Base-by-base conservation (phyloP, 2,888 invertebrate species). In the Drosophila ochracea region DNA sequence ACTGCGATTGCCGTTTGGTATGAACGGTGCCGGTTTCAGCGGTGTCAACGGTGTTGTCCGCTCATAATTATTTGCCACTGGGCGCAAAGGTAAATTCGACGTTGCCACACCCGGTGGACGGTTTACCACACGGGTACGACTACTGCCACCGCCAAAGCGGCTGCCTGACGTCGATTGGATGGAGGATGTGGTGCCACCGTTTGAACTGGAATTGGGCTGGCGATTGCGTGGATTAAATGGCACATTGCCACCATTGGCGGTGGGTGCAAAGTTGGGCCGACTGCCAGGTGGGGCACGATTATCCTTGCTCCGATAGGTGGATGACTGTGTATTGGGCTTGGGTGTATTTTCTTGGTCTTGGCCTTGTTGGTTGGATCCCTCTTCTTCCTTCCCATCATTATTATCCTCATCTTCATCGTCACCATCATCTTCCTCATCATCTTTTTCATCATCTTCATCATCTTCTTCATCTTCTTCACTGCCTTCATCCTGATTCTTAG, bases 1-100 rank as follows among this genome's bases (percentile, higher is more conserved):
- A 37, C 84, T 91, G 37, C 91, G 89, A n/a, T 92, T 93, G 60
- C 91, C 92, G 52, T 89, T 91, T 25, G 91, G 86, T 71, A 92
- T 91, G 71, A 92, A 93, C 5, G 91, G 90, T 6, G 92, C 91
- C 21, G 93, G 92, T 67, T 91, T 92, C 37, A 91, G 84, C 6
- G 88, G 89, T 63, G 86, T 84, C 53, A 91, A 68, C 30, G 84
- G 88, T 5, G 91, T 89, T 16, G 91, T 92, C 25, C 82, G 78
- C 72, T 91, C 91, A 58, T 89, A 92, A 52, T 91, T 91, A 19
- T 79, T 83, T 47, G 92, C 91, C 68, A 92, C 90, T 2, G 93
- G 93, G 66, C 92, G 92, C 4, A 91, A 70, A 6, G 93, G 92
- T 35, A 91, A 80, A 72, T 83, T 89, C 30, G 91, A 89, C 3